Base-by-base conservation (phyloP, 2,888 invertebrate genomes). In the Polydrusus cervinus region DNA sequence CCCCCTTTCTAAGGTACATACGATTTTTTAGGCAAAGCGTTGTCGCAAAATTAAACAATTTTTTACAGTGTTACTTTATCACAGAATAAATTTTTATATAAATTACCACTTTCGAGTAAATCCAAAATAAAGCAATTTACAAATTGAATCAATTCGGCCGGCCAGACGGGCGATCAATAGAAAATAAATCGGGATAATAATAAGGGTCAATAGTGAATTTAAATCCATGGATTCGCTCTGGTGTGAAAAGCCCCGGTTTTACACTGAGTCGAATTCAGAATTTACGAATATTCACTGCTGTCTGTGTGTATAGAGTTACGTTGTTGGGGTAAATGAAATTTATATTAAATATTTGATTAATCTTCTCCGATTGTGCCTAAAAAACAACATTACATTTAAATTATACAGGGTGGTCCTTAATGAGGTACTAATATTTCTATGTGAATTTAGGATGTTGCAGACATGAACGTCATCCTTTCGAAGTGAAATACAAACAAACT, bases 141-240 rank as follows among this genome's bases (percentile, higher is more conserved):
- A 75, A 75, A 75, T 75, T 75, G 75, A 75, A 71, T 75, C 75
- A 61, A 66, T 61, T 34, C 60, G 68, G 64, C 18, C 55, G 66
- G 66, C 62, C 67, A 67, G 75, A 71, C 75, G 51, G 71, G 67
- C 75, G 75, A 76, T 76, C 75, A 76, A 76, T 76, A 72, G 75
- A 53, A 68, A 72, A 71, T 71, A 76, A 76, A 76, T 76, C 72
- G 47, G 69, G 69, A 76, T 76, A 76, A 76, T 76, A 76, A 76
- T 76, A 72, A 72, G 72, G 72, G 75, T 76, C 75, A 76, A 76
- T 64, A 76, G 51, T 76, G 71, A 69, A 49, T 71, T 51, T 40
- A 61, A 71, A 67, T 72, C 71, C 68, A 67, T 72, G 38, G 68
- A 76, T 62, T 14, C 72, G 53, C 53, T 62, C 68, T 67, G 61